Evolutionary conservation across 2,888 invertebrate species (phyloP).

Genomic region (Mesopsocus fuscifrons): DNA sequence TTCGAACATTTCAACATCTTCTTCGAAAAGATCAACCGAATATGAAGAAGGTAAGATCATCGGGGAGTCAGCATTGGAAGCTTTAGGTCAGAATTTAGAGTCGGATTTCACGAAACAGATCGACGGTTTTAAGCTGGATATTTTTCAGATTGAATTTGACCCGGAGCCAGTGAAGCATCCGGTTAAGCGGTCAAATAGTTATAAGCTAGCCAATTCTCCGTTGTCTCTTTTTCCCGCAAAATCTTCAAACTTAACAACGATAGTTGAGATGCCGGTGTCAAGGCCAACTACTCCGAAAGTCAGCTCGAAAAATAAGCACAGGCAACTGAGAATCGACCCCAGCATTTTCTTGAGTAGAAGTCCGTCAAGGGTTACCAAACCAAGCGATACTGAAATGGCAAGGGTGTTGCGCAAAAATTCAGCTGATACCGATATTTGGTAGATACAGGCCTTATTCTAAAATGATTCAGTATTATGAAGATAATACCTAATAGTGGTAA

Average conservation of each 20-base stretch:
- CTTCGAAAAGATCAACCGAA: conserved; percentile 19
- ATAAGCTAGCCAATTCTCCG: conserved; percentile 56
- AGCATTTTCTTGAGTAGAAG: conserved; percentile 16
- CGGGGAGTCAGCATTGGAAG: conserved; percentile 10
- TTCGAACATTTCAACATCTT: conserved; percentile 23
- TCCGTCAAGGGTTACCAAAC: conserved; percentile 40
- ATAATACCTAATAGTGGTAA: too few relatives aligned
- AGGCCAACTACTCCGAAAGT: conserved; percentile 28
- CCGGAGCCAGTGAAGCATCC: conserved; percentile 26
- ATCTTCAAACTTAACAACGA: conserved; percentile 32
- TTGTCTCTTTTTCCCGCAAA: conserved; percentile 27
- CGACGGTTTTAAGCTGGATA: conserved; percentile 5
- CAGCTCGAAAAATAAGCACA: conserved; percentile 10
- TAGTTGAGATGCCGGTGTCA: conserved; percentile 33
- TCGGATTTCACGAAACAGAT: conserved; percentile 7
- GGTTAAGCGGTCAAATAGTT: conserved; percentile 63
- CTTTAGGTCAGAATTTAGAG: conserved; percentile 5
- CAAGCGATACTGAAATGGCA: conserved; percentile 40
- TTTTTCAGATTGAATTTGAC: conserved; percentile 11
- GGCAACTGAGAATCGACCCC: conserved; percentile 6
- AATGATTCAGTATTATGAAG: too few relatives aligned
- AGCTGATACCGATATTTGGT: conserved; percentile 61
- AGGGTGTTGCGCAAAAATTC: conserved; percentile 44
- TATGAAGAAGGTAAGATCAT: conserved; percentile 45
- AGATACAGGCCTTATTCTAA: too few relatives aligned